Evolutionary conservation across 2,113 vertebrate genomes (phyloP).

Genomic region (Harpagus bidentatus): DNA sequence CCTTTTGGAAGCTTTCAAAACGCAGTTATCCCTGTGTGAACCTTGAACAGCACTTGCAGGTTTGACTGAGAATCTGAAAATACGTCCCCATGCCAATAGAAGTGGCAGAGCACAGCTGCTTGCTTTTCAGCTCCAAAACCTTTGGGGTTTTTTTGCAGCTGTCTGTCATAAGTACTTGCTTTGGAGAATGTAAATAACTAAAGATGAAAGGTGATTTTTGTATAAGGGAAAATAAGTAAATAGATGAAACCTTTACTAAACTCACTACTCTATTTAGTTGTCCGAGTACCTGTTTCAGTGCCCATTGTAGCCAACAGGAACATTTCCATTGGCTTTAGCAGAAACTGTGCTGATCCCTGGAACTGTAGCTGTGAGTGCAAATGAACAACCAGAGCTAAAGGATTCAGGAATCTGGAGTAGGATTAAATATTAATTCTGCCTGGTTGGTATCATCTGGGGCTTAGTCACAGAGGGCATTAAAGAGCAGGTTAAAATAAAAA

Average conservation of each 20-base stretch:
- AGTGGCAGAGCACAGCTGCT: conserved; percentile 26
- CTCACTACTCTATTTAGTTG: background rate
- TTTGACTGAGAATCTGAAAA: background rate
- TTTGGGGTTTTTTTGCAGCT: conserved; percentile 47
- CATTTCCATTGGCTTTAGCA: background rate
- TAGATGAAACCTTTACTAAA: background rate
- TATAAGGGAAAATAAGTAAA: background rate
- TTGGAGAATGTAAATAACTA: conserved; percentile 48
- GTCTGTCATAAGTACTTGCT: conserved; percentile 16
- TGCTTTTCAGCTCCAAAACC: conserved; percentile 45
- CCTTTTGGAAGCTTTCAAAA: conserved; percentile 18
- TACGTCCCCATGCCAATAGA: background rate
- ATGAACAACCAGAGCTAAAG: background rate
- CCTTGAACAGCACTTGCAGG: background rate
- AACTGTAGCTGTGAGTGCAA: background rate
- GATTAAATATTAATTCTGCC: background rate
- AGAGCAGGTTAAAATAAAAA: background rate
- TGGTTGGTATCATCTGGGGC: background rate
- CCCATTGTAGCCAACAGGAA: background rate
- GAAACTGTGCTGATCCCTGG: background rate
- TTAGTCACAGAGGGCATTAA: background rate
- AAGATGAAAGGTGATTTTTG: conserved; percentile 38
- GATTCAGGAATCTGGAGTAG: background rate
- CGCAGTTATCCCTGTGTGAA: background rate
- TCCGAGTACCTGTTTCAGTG: background rate